A percentile compares a stretch with the other conserved stretches of the same genome.
Conservation (phyloP, 1,140 invertebrate genomes). For the Penaeus vannamei region DNA sequence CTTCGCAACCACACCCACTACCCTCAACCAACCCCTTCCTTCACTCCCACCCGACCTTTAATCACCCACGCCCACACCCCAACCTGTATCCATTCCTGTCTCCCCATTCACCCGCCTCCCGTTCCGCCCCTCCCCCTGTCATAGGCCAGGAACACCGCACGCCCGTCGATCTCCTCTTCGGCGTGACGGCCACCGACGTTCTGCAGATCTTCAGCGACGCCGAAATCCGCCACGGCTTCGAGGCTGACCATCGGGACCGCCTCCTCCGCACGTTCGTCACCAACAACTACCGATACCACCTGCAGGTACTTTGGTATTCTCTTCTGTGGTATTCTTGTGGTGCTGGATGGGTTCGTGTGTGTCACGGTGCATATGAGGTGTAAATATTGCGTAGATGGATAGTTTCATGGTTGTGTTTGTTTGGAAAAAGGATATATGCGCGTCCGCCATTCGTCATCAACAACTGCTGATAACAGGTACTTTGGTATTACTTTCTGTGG, state of each 20-base stretch:
- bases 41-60: too few species aligned
- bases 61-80: slow-evolving; percentile 71
- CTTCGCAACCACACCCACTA: too few species aligned
- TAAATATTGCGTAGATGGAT: too few species aligned
- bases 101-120: slow-evolving; percentile 73
- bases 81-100: not conserved
- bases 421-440: too few species aligned
- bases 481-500: too few species aligned
- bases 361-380: too few species aligned
- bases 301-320: slow-evolving; percentile 69
- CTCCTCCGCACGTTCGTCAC: slow-evolving; percentile 94
- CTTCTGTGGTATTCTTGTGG: not conserved
- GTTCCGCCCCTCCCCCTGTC: not conserved
- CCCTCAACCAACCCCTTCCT: too few species aligned
- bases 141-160: slow-evolving; percentile 72
- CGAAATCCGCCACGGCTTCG: slow-evolving; percentile 91
- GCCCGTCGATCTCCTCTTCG: slow-evolving; percentile 78
- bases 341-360: not conserved
- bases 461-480: too few species aligned
- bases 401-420: too few species aligned
- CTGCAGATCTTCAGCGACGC: slow-evolving; percentile 73
- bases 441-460: too few species aligned
- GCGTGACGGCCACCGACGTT: slow-evolving; percentile 76
- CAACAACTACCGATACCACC: slow-evolving; percentile 89
- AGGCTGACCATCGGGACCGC: slow-evolving; percentile 88